Conservation (phyloP, 2,888 invertebrate species). For the Eulithis testata region DNA sequence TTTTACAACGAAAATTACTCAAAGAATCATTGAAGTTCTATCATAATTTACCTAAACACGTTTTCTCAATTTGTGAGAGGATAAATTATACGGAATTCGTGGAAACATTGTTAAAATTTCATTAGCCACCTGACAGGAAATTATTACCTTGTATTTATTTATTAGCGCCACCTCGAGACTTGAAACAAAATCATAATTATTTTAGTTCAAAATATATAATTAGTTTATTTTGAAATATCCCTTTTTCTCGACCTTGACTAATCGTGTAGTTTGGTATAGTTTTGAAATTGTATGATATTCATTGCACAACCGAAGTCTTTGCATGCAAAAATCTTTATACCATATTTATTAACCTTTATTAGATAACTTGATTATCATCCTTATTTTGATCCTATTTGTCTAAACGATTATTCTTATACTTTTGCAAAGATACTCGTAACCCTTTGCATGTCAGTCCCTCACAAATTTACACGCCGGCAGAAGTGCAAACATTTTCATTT, state of each 20-base stretch:
- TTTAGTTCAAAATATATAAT: conserved; percentile 15
- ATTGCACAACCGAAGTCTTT: background rate
- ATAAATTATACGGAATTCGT: conserved; percentile 45
- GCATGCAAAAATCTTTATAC: too few species aligned
- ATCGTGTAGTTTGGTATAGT: background rate
- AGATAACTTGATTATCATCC: background rate
- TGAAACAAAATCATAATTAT: conserved; percentile 19
- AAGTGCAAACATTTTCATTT: conserved; percentile 36
- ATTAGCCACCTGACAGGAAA: conserved; percentile 40
- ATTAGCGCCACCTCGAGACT: conserved; percentile 34
- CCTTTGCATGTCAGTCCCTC: conserved; percentile 3
- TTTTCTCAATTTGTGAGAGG: conserved; percentile 45
- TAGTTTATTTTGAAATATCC: background rate
- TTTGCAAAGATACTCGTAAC: conserved; percentile 1
- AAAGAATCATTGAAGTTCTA: conserved; percentile 39
- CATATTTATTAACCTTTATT: too few species aligned
- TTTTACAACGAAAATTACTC: conserved; percentile 37
- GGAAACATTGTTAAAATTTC: conserved; percentile 45
- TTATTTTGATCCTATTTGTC: conserved; percentile 1
- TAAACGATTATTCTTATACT: background rate
- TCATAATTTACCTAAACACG: conserved; percentile 43
- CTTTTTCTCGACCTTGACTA: background rate
- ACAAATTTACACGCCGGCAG: conserved; percentile 17
- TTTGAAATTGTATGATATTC: background rate
- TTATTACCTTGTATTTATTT: conserved; percentile 43